Evolutionary conservation across 2,888 invertebrate species (phyloP), one percentile per base, ranked within the genome.

Genomic region (Drosophila atripex): DNA sequence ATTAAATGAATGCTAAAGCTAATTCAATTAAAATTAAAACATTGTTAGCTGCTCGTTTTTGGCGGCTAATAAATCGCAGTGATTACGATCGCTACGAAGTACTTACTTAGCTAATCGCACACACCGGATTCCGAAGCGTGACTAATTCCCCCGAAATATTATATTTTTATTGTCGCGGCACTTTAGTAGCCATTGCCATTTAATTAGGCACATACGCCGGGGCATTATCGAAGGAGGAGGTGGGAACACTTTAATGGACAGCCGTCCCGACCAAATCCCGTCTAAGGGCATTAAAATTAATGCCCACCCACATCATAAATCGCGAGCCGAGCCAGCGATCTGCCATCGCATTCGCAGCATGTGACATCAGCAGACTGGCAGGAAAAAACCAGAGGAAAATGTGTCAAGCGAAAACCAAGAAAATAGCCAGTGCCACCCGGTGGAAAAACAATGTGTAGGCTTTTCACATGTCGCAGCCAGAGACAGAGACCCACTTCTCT

Each of bases 261-360:
- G 39, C 58, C 57, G 75, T 79, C 69, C 64, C 35, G 54, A 65
- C 35, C 25, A 21, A 28, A 53, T 25, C 41, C 39, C 63, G 59
- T 51, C 66, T 65, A 71, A 75, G 73, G 77, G 77, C 61, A 73
- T 80, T 80, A 73, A 79, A 77, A 60, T 55, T 61, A 71, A 79
- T 64, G 64, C 64, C 58, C 50, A 58, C 61, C 53, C 52, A 57
- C 66, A 73, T 52, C 59, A 28, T 14, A 47, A 60, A 52, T 46
- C 25, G 50, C 14, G 12, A n/a, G 12, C 16, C 39, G 18, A 11
- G 38, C 18, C 28, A 8, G 28, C 38, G 63, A 63, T 51, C 51
- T 51, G 18, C 21, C 57, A 21, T 30, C 18, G 39, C 39, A 41
- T 21, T 50, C 18, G 32, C 35, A 28, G 35, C 58, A 68, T 46